phyloP scores from a whole-genome alignment of 2,113 vertebrate genomes.

The Microtus oregoni region DNA sequence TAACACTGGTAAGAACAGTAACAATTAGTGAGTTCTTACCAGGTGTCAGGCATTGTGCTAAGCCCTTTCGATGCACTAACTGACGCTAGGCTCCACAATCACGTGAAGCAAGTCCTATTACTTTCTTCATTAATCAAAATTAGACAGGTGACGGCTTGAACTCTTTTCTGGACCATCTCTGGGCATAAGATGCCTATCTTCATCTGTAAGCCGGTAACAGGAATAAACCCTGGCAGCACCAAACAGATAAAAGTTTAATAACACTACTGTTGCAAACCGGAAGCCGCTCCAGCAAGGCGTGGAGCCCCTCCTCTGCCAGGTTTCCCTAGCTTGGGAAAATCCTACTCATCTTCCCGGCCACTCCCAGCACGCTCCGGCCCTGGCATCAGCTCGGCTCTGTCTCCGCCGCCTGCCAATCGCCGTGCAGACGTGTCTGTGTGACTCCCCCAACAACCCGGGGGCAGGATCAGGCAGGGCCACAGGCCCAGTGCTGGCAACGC shows the following conservation, averaged over 20 bases:
- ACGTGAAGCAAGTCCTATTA: neutral
- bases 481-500: neutral
- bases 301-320: neutral
- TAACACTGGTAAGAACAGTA: conserved; percentile 17
- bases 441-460: neutral
- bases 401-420: neutral
- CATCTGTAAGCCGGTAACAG: neutral
- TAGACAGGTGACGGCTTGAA: neutral
- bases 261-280: conserved; percentile 1
- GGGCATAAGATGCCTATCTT: neutral
- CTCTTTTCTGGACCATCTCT: neutral
- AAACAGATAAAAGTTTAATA: neutral
- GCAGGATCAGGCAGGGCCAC: neutral
- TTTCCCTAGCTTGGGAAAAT: neutral
- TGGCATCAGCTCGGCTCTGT: neutral
- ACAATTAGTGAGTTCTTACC: neutral
- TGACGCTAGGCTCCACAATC: neutral
- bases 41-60: neutral
- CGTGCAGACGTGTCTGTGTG: neutral
- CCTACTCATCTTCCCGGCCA: neutral
- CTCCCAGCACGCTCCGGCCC: neutral
- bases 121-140: neutral
- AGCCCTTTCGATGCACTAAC: conserved; percentile 3
- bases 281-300: neutral
- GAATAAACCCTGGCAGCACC: neutral